Percentiles rank a stretch among this genome's conserved stretches.
These are phyloP conservation scores for Pachyrhynchus sulphureomaculatus DNA, from an alignment of 1,140 invertebrate genomes.

Conservation along the genomic window DNA sequence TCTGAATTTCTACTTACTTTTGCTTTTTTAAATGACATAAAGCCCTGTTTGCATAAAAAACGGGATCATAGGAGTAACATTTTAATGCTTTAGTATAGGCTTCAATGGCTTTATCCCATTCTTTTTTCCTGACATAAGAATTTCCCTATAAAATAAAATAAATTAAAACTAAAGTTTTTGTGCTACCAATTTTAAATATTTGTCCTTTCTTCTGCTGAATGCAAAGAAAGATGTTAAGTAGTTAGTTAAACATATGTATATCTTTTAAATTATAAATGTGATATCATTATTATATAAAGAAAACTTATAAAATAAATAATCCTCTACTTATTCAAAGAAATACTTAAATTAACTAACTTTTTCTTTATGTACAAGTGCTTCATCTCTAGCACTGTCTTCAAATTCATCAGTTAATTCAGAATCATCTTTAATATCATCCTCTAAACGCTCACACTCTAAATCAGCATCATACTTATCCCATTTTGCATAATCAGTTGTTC, in stretches of 20 bases:
- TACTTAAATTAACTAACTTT: too few species aligned
- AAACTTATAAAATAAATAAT: too few species aligned
- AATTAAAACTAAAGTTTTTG: too few species aligned
- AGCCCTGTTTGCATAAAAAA: constrained; percentile 85
- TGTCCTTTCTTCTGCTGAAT: too few species aligned
- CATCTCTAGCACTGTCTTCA: constrained; percentile 55
- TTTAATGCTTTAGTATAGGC: constrained; percentile 80
- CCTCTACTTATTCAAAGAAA: too few species aligned
- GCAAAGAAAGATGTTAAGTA: too few species aligned
- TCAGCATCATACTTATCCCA: constrained; percentile 86
- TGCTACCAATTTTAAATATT: too few species aligned
- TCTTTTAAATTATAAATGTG: too few species aligned
- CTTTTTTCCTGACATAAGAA: constrained; percentile 71
- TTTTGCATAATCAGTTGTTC: constrained; percentile 64
- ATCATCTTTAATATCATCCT: constrained; percentile 57
- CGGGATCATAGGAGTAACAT: constrained; percentile 73
- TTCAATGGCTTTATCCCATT: constrained; percentile 77
- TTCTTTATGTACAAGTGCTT: constrained; percentile 62
- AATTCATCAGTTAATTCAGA: constrained; percentile 52
- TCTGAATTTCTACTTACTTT: too few species aligned
- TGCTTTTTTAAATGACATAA: constrained; percentile 83
- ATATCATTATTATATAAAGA: too few species aligned
- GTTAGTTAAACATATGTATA: too few species aligned
- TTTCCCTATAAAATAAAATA: constrained; percentile 69
- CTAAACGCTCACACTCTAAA: constrained; percentile 69